phyloP scores from a whole-genome alignment of 2,113 vertebrate genomes.

The Charina bottae region DNA sequence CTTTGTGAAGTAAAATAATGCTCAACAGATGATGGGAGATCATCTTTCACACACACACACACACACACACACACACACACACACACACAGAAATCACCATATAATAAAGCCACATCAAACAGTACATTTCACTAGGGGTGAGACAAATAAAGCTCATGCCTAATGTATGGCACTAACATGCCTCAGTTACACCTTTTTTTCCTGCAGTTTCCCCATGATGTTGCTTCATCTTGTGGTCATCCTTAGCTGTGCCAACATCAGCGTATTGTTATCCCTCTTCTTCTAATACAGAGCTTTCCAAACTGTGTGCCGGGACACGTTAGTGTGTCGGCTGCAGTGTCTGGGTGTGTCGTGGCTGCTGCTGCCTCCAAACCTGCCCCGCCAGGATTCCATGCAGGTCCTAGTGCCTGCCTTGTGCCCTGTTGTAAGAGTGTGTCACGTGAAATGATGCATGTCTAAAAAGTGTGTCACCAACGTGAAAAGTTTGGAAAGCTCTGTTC shows the following conservation, averaged over 20 bases:
- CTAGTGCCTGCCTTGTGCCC: no score
- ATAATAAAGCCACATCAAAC: background rate
- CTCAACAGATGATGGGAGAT: background rate
- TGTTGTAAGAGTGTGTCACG: no score
- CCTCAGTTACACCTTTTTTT: background rate
- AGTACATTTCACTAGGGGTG: background rate
- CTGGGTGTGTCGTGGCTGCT: no score
- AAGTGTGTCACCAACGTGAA: no score
- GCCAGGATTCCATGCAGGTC: no score
- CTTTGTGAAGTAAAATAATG: background rate
- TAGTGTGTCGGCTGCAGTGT: no score
- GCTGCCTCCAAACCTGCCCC: no score
- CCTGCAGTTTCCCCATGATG: background rate
- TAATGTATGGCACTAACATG: background rate
- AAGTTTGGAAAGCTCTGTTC: no score
- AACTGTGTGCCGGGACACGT: no score
- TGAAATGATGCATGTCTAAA: no score
- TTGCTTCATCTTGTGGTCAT: background rate
- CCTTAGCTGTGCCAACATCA: background rate
- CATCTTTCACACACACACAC: background rate
- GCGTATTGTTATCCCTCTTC: background rate
- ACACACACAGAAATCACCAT: no score
- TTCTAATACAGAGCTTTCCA: no score
- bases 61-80: background rate
- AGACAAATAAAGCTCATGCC: background rate